These are phyloP conservation scores for Coelogynopora nodosa DNA, from an alignment of 2,888 invertebrate genomes.

Conservation along the genomic window DNA sequence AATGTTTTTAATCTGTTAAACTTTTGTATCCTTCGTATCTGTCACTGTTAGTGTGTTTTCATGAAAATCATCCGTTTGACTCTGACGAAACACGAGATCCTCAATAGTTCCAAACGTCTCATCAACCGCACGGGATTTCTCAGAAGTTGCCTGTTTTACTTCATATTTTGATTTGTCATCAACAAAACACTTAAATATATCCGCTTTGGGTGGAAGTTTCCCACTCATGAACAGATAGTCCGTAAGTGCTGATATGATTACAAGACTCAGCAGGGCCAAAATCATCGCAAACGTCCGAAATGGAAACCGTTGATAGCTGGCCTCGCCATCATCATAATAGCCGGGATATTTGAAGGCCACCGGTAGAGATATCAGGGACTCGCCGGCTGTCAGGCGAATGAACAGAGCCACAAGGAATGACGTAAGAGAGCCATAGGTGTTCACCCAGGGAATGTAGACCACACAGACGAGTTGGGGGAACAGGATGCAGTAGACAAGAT, in stretches of 20 bases:
- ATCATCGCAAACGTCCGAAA: slow-evolving; percentile 92
- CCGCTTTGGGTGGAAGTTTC: slow-evolving; percentile 67
- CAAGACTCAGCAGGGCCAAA: slow-evolving; percentile 60
- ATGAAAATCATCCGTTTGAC: too few species aligned
- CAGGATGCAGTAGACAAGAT: slow-evolving; percentile 94
- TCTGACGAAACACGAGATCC: too few species aligned
- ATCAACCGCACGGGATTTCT: too few species aligned
- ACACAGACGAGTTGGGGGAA: slow-evolving; percentile 97
- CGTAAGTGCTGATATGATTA: slow-evolving; percentile 55
- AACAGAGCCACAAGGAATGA: slow-evolving; percentile 60
- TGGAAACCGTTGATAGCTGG: slow-evolving; percentile 76
- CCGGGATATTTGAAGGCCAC: slow-evolving; percentile 57
- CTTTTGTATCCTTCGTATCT: too few species aligned
- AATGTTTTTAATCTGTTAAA: too few species aligned
- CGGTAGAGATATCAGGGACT: slow-evolving; percentile 54
- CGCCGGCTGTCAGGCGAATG: slow-evolving; percentile 59
- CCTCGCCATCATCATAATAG: slow-evolving; percentile 52
- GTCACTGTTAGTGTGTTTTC: too few species aligned
- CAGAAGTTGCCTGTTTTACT: too few species aligned
- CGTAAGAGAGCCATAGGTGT: slow-evolving; percentile 87
- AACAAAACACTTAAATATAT: slow-evolving; percentile 30
- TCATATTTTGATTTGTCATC: too few species aligned
- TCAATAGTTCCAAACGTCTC: too few species aligned
- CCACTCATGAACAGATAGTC: slow-evolving; percentile 82
- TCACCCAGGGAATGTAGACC: slow-evolving; percentile 89